These are phyloP conservation scores for Sarcophilus harrisii DNA, from an alignment of 2,797 vertebrate genomes.

Conservation along the genomic window DNA sequence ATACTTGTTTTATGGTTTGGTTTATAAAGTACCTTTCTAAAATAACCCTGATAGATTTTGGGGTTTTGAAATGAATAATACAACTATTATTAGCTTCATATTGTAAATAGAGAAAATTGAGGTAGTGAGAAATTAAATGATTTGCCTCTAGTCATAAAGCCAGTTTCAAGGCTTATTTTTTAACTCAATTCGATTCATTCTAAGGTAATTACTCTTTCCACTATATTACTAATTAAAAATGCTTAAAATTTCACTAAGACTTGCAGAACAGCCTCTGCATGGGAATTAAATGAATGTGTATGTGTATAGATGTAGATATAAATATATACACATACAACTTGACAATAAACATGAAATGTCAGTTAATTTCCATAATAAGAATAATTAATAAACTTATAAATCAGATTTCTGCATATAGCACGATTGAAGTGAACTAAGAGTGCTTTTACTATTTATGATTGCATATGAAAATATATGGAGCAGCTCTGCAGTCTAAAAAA, in stretches of 20 bases:
- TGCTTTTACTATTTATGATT: background rate
- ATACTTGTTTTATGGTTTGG: background rate
- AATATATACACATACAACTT: background rate
- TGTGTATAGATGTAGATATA: background rate
- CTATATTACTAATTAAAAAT: background rate
- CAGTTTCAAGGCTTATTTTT: background rate
- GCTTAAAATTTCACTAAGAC: background rate
- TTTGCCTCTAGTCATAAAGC: background rate
- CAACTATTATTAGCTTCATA: background rate
- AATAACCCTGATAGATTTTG: background rate
- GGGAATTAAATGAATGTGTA: background rate
- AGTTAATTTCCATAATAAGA: background rate
- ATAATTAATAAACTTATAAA: background rate
- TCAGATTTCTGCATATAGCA: background rate
- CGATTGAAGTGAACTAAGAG: background rate
- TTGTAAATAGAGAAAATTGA: background rate
- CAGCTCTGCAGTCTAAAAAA: background rate
- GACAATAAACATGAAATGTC: background rate
- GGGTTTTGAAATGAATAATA: background rate
- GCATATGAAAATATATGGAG: background rate
- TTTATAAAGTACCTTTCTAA: background rate
- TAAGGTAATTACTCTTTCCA: background rate
- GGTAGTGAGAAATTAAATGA: background rate
- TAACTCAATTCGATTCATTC: background rate
- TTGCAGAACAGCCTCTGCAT: background rate